These are phyloP conservation scores for Sebastes oblongus DNA, from an alignment of 2,797 vertebrate genomes.

Conservation along the genomic window DNA sequence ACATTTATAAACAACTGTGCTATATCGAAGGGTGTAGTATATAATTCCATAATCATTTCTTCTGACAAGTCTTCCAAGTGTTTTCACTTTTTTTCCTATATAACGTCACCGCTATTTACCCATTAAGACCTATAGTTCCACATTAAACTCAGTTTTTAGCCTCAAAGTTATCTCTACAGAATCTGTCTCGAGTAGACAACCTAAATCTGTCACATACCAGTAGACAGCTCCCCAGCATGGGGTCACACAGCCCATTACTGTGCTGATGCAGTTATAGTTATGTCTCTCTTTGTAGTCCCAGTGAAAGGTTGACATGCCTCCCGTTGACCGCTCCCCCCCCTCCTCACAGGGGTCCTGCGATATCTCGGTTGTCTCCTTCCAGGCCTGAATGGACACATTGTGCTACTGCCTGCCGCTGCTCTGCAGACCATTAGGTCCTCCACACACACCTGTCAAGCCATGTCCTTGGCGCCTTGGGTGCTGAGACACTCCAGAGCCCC, in stretches of 20 bases:
- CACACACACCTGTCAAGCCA: slow-evolving; percentile 81
- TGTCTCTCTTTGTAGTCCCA: slow-evolving; percentile 67
- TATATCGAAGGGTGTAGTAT: not conserved
- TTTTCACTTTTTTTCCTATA: not conserved
- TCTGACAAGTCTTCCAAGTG: not conserved
- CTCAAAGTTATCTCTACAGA: slow-evolving; percentile 2
- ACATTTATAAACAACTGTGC: not conserved
- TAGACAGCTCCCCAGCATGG: slow-evolving; percentile 31
- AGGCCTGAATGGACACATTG: slow-evolving; percentile 79
- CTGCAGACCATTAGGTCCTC: slow-evolving; percentile 59
- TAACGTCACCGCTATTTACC: not conserved
- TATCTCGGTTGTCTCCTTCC: slow-evolving; percentile 77
- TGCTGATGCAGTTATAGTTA: slow-evolving; percentile 53
- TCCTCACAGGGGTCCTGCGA: slow-evolving; percentile 71
- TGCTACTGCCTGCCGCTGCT: slow-evolving; percentile 54
- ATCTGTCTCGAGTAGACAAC: slow-evolving; percentile 34
- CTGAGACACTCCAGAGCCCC: slow-evolving; percentile 77
- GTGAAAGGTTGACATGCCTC: slow-evolving; percentile 69
- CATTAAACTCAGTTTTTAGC: slow-evolving; percentile 19
- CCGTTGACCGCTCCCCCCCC: slow-evolving; percentile 48
- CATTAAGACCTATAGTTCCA: not conserved
- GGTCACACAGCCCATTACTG: slow-evolving; percentile 57
- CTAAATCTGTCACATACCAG: slow-evolving; percentile 39
- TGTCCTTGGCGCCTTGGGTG: slow-evolving; percentile 75
- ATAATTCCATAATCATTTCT: not conserved